A percentile compares a stretch with the other conserved stretches of the same genome.
These are phyloP conservation scores for Falco concolor DNA, from an alignment of 2,797 vertebrate genomes.

Conservation along the genomic window DNA sequence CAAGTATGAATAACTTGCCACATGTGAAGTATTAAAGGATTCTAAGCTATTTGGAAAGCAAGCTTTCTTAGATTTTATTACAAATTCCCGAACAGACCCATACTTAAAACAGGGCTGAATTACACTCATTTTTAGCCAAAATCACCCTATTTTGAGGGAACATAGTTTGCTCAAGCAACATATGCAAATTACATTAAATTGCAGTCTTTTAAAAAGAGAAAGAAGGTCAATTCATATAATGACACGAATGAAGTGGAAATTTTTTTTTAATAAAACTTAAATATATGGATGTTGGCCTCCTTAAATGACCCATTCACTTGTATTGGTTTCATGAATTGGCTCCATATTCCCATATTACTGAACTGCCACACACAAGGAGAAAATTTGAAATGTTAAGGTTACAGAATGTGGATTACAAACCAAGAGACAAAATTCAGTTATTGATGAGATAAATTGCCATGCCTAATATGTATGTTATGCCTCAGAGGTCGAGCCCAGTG, in stretches of 20 bases:
- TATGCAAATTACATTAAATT: background rate
- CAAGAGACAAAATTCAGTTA: background rate
- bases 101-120: background rate
- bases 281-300: background rate
- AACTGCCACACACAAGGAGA: background rate
- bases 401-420: background rate
- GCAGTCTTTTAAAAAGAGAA: background rate
- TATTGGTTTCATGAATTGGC: background rate
- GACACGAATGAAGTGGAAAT: background rate
- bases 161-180: background rate
- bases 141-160: background rate
- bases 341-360: background rate
- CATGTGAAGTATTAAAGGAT: slow-evolving; percentile 8
- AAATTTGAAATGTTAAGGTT: background rate
- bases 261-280: background rate
- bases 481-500: background rate
- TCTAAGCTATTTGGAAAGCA: slow-evolving; percentile 24
- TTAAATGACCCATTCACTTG: background rate
- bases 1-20: background rate
- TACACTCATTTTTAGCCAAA: background rate
- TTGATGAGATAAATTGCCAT: background rate
- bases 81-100: background rate
- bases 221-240: background rate
- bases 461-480: background rate
- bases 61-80: slow-evolving; percentile 10